Base-by-base conservation (phyloP, 53 echinoderm and acorn worm species). In the Paracentrotus lividus region DNA sequence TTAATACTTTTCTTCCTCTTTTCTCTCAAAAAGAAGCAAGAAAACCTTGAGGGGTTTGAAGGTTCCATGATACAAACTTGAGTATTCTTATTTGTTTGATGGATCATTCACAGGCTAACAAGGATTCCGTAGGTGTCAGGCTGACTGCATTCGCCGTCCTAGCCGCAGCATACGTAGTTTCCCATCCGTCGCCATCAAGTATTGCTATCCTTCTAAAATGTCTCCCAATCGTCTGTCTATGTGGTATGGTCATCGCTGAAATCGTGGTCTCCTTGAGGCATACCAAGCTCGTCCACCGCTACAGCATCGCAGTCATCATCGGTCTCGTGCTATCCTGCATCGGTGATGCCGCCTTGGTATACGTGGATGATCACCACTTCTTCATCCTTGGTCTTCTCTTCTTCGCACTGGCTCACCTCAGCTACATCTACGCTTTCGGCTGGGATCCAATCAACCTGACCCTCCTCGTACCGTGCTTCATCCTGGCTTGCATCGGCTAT, bases 341-440 rank as follows among this genome's bases (percentile, higher is more conserved):
- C 40, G 99, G 99, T 9, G 99, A 98, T 72, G 96, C 94, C n/a
- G 96, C 94, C 76, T 84, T 98, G 33, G 97, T 97, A 10, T 98
- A 95, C 90, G 95, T 93, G 88, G 93, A 97, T 72, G 90, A 97
- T 16, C 34, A 59, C n/a, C 27, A 14, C 60, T 97, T 93, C 85
- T 98, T 98, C 92, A 92, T 97, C 90, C 93, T 95, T 75, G 99
- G 99, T 2, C 77, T 98, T 20, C 75, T 97, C 15, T 95, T 93
- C 85, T 98, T 98, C 52, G 99, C 99, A 18, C 45, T 98, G 32
- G 93, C 96, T 3, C 99, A 98, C 33, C 90, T 96, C 49, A 61
- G 93, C 42, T 98, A 98, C 95, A 94, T 90, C 21, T 53, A 90
- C 38, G 97, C 97, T 42, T 98, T 98, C 87, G 96, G 90, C 43